Evolutionary conservation across 2,888 invertebrate genomes (phyloP).

Genomic region (Eristalinus aeneus): DNA sequence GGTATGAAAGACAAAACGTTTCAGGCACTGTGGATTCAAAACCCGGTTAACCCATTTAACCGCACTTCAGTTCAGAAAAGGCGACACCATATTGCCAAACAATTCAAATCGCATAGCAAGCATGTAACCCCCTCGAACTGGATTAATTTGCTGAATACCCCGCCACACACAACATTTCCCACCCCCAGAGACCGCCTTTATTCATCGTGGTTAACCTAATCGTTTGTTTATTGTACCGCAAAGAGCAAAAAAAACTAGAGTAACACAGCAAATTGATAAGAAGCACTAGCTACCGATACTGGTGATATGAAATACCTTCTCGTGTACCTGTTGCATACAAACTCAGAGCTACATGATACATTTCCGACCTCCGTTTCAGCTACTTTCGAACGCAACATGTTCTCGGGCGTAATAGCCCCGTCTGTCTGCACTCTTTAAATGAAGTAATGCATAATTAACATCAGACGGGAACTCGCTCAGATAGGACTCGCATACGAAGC

Average conservation of each 20-base stretch:
- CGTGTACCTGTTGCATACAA: constrained; percentile 38
- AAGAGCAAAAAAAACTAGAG: neutral
- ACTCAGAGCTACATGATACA: neutral
- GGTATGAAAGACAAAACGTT: too few species aligned
- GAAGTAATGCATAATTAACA: constrained; percentile 61
- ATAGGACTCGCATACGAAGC: constrained; percentile 15
- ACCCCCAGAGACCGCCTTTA: neutral
- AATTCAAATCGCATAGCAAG: constrained; percentile 6
- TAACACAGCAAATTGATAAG: constrained; percentile 23
- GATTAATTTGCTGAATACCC: neutral
- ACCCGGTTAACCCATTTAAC: too few species aligned
- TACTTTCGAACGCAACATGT: constrained; percentile 9
- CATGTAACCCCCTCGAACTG: constrained; percentile 8
- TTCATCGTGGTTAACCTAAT: constrained; percentile 14
- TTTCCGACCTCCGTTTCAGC: constrained; percentile 16
- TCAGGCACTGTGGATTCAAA: too few species aligned
- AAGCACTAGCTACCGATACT: neutral
- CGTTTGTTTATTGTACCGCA: constrained; percentile 15
- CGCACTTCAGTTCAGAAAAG: too few species aligned
- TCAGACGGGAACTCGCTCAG: constrained; percentile 46
- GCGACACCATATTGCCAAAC: constrained; percentile 9
- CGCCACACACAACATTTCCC: neutral
- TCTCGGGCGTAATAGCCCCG: constrained; percentile 17
- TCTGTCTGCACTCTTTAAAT: constrained; percentile 57
- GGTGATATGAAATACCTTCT: neutral